Evolutionary conservation across 2,888 invertebrate species (phyloP), one percentile per base, ranked within the genome.

Genomic region (Andrena hattorfiana): DNA sequence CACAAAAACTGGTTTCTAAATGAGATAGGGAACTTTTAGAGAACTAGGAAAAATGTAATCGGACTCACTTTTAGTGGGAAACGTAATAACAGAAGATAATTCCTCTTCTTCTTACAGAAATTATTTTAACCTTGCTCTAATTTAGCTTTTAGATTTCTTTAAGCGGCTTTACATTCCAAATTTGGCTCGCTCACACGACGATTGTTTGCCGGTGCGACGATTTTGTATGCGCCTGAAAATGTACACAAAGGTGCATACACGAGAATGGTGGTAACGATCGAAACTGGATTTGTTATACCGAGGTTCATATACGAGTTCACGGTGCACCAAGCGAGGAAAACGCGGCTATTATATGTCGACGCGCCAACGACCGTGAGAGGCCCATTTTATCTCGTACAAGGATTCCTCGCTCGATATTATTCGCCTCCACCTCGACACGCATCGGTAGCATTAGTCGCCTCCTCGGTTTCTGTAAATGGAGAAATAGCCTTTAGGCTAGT

Each of bases 331-430:
- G 75, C 81, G 87, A 85, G 80, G 87, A 88, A 83, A 89, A 89
- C 81, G 87, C 73, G 85, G 77, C 81, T 88, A 87, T 89, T 88
- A 88, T 84, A 77, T 66, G 70, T 77, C 66, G 79, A 69, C 70
- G 51, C 77, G 70, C 68, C 42, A 75, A 73, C 77, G 87, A 84
- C 87, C 84, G 75, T 89, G 89, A 89, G 83, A 80, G 81, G 64
- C 62, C 73, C 77, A 84, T 89, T 89, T 88, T 89, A 85, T 88
- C 87, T 89, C 84, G 87, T 87, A 89, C 87, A 87, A 88, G 88
- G 87, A 89, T 88, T 89, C 87, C 62, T 54, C 62, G 80, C 59
- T 78, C 77, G 86, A 86, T 86, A 88, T 83, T 87, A 88, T 80
- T 88, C 76, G 76, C 79, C 79, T 84, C 81, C 85, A 68, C 84